Evolutionary conservation across 2,888 invertebrate species (phyloP), one percentile per base, ranked within the genome.

Genomic region (Drosophila cognata): DNA sequence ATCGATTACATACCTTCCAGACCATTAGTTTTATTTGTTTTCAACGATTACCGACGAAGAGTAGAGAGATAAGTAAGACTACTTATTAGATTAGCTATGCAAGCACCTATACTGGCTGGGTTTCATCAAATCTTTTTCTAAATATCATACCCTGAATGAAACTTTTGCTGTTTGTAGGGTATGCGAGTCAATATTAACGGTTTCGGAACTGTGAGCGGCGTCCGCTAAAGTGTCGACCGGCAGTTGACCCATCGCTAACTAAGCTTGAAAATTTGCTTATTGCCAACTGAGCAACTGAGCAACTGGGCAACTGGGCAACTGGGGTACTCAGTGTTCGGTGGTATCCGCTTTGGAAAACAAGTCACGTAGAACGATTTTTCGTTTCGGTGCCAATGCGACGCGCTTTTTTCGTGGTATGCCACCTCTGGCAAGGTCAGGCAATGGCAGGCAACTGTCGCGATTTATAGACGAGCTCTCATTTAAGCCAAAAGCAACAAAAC

Each of bases 361-460:
- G 85, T 86, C 85, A 86, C 85, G 85, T 86, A 86, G 76, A 74
- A 56, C 87, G 76, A 81, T 83, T 90, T 88, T 78, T 71, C 75
- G 88, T 75, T 86, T 86, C 74, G 83, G 56, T 85, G 85, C 72
- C 89, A 87, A 82, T 87, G 90, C 77, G 85, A 88, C 61, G 79
- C 60, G 79, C 65, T 71, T 73, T 81, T 85, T 75, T 86, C 75
- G 53, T 66, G 70, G 62, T 69, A 61, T 59, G 81, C 89, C 84
- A 85, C 90, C 90, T 85, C 81, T 90, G 68, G 76, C 84, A 85
- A 85, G 90, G 85, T 85, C 90, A 71, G 68, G 50, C 58, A 3
- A 25, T 55, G 77, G 31, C 51, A 43, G 71, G 58, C 65, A 65
- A 74, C 66, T 69, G 80, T 64, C 72, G 77, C 61, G 80, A 78